These are phyloP conservation scores for Pogoniulus pusillus DNA, from an alignment of 2,797 vertebrate genomes.

Conservation along the genomic window DNA sequence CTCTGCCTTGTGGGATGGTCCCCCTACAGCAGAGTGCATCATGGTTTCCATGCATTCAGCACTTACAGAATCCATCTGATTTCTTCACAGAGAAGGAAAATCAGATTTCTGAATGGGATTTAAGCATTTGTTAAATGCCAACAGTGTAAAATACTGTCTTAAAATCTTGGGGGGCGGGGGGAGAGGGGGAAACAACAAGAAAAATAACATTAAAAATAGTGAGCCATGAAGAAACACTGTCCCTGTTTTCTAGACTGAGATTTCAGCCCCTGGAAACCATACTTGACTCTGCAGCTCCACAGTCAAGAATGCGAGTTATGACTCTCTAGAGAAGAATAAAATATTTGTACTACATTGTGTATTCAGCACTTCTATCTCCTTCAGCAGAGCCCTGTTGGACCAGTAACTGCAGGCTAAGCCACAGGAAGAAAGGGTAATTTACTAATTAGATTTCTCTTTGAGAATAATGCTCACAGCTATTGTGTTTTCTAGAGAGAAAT, in stretches of 20 bases:
- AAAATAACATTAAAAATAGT: neutral
- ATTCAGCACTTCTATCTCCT: slow-evolving; percentile 6
- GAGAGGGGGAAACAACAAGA: neutral
- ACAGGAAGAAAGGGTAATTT: neutral
- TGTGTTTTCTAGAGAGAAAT: neutral
- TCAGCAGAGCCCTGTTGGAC: neutral
- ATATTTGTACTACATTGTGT: neutral
- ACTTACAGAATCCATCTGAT: neutral
- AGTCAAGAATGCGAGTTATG: slow-evolving; percentile 3
- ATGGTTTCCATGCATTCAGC: neutral
- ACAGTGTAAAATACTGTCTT: neutral
- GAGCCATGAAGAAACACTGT: neutral
- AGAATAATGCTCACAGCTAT: neutral
- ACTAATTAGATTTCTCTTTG: slow-evolving; percentile 8
- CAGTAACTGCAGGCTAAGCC: neutral
- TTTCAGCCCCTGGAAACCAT: neutral
- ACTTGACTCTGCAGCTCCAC: neutral
- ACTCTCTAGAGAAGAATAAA: slow-evolving; percentile 36
- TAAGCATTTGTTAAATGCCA: neutral
- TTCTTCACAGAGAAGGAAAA: neutral
- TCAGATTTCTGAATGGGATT: neutral
- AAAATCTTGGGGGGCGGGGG: neutral
- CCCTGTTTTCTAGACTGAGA: neutral
- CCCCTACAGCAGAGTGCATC: neutral
- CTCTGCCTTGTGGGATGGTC: neutral